Evolutionary conservation across 2,888 invertebrate species (phyloP).

Genomic region (Entomobrya multifasciata): DNA sequence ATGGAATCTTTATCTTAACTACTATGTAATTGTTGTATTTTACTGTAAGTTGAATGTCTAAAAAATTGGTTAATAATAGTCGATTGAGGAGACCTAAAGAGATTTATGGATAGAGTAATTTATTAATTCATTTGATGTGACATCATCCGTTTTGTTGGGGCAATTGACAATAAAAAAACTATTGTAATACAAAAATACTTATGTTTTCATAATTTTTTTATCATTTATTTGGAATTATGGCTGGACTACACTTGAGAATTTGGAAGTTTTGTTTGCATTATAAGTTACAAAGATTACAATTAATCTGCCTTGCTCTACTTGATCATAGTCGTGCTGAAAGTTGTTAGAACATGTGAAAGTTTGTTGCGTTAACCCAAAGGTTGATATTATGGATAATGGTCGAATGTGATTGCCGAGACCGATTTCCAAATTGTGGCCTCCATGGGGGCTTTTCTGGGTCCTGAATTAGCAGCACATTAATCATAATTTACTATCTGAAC

Average conservation of each 20-base stretch:
- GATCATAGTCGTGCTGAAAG: too few species aligned
- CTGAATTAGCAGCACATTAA: conserved; percentile 37
- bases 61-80: not conserved
- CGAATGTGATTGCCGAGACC: conserved; percentile 72
- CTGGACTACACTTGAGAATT: not conserved
- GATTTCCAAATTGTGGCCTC: conserved; percentile 77
- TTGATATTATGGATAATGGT: conserved; percentile 75
- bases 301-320: not conserved
- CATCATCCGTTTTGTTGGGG: conserved; percentile 40
- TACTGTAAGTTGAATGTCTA: not conserved
- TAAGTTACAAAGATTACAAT: not conserved
- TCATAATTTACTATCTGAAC: not conserved
- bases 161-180: conserved; percentile 41
- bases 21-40: not conserved
- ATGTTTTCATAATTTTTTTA: not conserved
- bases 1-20: conserved; percentile 9
- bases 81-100: not conserved
- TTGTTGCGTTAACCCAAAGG: conserved; percentile 76
- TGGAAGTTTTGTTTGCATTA: not conserved
- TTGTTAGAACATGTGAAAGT: conserved; percentile 75
- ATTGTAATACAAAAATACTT: conserved; percentile 39
- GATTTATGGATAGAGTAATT: not conserved
- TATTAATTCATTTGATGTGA: not conserved
- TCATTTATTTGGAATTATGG: not conserved
- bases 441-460: conserved; percentile 73